Base-by-base conservation (phyloP, 2,113 vertebrate genomes). In the Picathartes gymnocephalus region DNA sequence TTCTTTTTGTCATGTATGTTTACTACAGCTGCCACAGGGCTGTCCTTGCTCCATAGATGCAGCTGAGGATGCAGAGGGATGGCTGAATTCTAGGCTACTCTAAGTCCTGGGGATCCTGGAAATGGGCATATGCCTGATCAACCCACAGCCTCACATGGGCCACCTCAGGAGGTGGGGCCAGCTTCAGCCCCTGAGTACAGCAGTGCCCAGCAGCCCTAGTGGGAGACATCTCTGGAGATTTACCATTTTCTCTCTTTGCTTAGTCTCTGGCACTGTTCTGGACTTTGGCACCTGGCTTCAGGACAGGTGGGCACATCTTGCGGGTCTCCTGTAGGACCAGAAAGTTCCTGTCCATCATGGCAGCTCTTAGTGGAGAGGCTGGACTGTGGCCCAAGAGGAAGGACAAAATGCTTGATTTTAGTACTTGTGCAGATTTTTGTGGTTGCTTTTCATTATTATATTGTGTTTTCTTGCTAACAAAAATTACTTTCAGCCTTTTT, bases 131-230 rank as follows among this genome's bases (percentile, higher is more conserved):
- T 33, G n/a, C 30, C 51, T 2, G 1, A 14, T 14, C 22, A 65
- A 27, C 4, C 4, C 54, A 28, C 31, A 57, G 45, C 40, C n/a
- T 77, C 44, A 24, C 15, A 27, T 37, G 69, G 37, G 23, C 31
- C 42, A 61, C 10, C 16, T 69, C 22, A 16, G 30, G 20, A 23
- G 3, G 2, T 60, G 31, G 12, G 70, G 45, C 15, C 44, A 8
- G 17, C 13, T 48, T 25, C 66, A 85, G 31, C 19, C 40, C 33
- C 27, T 0, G 1, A 19, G 13, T 16, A 10, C 1, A 4, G 30
- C 17, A 17, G 15, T 53, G 39, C 21, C 56, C 58, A 53, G 68
- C 48, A 81, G 45, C 54, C 45, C 58, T 28, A 9, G 7, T 23
- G 15, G 40, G 53, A 80, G 23, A 56, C 0, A 2, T 20, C 21